Conservation (phyloP, 2,888 invertebrate species). For the Oegoconia quadripuncta region DNA sequence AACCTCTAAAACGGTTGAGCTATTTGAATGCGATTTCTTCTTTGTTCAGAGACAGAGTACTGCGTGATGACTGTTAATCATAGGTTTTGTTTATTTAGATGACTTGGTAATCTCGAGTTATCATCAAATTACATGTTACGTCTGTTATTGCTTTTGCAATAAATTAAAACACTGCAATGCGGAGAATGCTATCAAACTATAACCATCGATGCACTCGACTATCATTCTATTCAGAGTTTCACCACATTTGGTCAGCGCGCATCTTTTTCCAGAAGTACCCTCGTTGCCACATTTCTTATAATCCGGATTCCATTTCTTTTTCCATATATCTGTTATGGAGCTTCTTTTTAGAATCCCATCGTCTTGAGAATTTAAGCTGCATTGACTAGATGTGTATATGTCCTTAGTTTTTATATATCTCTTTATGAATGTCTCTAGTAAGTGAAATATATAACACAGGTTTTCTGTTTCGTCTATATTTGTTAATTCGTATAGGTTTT, state of each 20-base stretch:
- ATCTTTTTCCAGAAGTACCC: conserved; percentile 34
- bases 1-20: too few relatives aligned
- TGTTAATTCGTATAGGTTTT: conserved; percentile 37
- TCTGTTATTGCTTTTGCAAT: conserved; percentile 37
- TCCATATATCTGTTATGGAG: conserved; percentile 56
- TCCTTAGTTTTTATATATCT: conserved; percentile 30
- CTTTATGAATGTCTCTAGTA: conserved; percentile 47
- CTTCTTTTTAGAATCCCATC: conserved; percentile 40
- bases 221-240: conserved; percentile 56
- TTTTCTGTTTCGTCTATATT: conserved; percentile 46
- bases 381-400: conserved; percentile 24
- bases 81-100: too few relatives aligned
- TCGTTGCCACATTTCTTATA: conserved; percentile 24
- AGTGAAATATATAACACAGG: conserved; percentile 47
- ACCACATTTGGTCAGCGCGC: conserved; percentile 39
- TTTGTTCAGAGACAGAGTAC: too few relatives aligned
- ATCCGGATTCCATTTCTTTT: conserved; percentile 55
- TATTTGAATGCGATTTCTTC: too few relatives aligned
- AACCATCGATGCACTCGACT: conserved; percentile 50
- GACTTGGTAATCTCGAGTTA: too few relatives aligned
- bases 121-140: background rate
- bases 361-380: conserved; percentile 32
- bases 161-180: conserved; percentile 65
- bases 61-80: too few relatives aligned
- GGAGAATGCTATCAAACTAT: conserved; percentile 53